Conservation (phyloP, 1,140 invertebrate genomes). For the Penaeus chinensis region DNA sequence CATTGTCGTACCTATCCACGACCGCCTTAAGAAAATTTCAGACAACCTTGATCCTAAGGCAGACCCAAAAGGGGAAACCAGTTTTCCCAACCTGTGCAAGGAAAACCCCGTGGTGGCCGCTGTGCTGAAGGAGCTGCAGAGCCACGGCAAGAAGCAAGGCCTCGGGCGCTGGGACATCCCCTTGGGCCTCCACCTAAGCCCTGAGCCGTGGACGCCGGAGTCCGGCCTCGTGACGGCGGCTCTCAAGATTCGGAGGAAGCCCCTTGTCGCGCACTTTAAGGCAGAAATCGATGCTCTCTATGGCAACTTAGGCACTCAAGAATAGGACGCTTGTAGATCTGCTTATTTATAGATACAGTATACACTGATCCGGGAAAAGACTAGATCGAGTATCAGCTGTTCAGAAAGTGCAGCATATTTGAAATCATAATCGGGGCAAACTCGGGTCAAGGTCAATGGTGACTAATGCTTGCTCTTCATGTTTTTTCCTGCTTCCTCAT, state of each 20-base stretch:
- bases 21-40: constrained; percentile 65
- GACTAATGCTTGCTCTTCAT: not conserved
- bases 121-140: constrained; percentile 63
- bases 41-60: constrained; percentile 62
- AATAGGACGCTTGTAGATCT: not conserved
- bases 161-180: constrained; percentile 93
- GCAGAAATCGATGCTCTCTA: constrained; percentile 93
- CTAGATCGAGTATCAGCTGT: not conserved
- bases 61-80: constrained; percentile 55
- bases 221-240: constrained; percentile 96
- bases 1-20: constrained; percentile 69
- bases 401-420: too few species aligned
- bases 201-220: constrained; percentile 95
- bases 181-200: constrained; percentile 85
- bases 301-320: constrained; percentile 64
- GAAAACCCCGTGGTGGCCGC: constrained; percentile 66
- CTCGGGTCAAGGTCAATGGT: not conserved
- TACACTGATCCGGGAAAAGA: not conserved
- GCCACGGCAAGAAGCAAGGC: constrained; percentile 69
- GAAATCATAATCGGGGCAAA: not conserved
- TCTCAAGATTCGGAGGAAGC: constrained; percentile 95
- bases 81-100: constrained; percentile 64
- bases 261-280: constrained; percentile 92
- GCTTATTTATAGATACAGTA: not conserved
- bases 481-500: not conserved